Base-by-base conservation (phyloP, 2,113 vertebrate genomes). In the Dasyprocta punctata region DNA sequence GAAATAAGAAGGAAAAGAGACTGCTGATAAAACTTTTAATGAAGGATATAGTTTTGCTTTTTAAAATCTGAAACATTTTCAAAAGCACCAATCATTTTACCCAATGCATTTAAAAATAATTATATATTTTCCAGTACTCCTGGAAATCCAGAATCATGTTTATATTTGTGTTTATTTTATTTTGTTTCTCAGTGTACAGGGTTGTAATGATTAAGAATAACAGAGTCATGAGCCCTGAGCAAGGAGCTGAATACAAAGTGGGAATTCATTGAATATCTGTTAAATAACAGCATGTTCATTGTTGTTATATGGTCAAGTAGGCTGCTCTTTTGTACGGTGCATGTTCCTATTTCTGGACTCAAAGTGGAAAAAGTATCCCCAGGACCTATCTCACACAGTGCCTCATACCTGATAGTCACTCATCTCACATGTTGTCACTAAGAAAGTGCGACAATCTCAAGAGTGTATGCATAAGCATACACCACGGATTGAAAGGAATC, bases 41-140 rank as follows among this genome's bases (percentile, higher is more conserved):
- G 60, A 96, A 19, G 47, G 56, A 78, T 86, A 30, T 19, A 47
- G 54, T 89, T 75, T 69, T 58, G 54, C n/a, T 81, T 36, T 95
- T 90, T 44, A 86, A 93, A 95, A 92, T 89, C 60, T 69, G n/a
- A 83, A 90, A 71, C 7, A 24, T 89, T 75, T 95, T 83, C 22
- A 91, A 90, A 82, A 84, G 52, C 65, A 85, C 5, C 5, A 65
- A 11, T 78, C 54, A 30, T 83, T 84, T 58, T 54, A 69, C 9
- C 63, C 67, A 87, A 60, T 4, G 38, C 56, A 78, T 80, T 96
- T 92, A 83, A 69, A 91, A 95, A 78, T 86, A 71, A 82, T 65
- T 65, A 56, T 14, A 71, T 16, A 44, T 86, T 58, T 89, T 22
- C 89, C 30, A 20, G 30, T 58, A 24, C n/a, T 6, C 47, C 49